Percentiles rank a stretch among this genome's conserved stretches.
These are phyloP conservation scores for Seira sanloemensis DNA, from an alignment of 2,888 invertebrate species.

Conservation along the genomic window DNA sequence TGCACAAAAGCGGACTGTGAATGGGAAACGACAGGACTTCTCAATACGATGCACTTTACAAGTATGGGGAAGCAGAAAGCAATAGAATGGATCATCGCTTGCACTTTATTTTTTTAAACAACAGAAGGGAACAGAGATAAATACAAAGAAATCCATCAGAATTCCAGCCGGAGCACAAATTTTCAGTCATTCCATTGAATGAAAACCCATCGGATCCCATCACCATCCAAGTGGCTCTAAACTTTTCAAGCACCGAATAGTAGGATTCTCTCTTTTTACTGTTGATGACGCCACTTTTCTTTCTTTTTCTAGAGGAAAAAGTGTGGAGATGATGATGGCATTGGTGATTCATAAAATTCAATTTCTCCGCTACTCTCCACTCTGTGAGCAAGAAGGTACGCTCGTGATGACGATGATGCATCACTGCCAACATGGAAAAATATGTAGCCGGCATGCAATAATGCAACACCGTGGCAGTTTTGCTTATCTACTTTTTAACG, in stretches of 20 bases:
- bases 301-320: slow-evolving; percentile 5
- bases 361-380: slow-evolving; percentile 28
- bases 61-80: not conserved
- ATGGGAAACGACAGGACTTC: not conserved
- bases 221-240: slow-evolving; percentile 9
- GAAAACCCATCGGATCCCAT: slow-evolving; percentile 17
- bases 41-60: not conserved
- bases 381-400: not conserved
- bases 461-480: not conserved
- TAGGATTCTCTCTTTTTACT: too few species aligned
- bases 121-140: not conserved
- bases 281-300: slow-evolving; percentile 50
- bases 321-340: slow-evolving; percentile 20
- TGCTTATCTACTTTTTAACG: slow-evolving; percentile 7
- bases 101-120: not conserved
- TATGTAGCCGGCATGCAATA: slow-evolving; percentile 9
- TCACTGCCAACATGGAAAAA: slow-evolving; percentile 52
- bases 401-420: slow-evolving; percentile 52
- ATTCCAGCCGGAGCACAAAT: slow-evolving; percentile 9
- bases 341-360: slow-evolving; percentile 61
- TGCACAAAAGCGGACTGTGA: not conserved
- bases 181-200: slow-evolving; percentile 14
- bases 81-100: not conserved
- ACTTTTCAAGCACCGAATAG: too few species aligned
- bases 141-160: slow-evolving; percentile 18